phyloP scores from a whole-genome alignment of 1,140 invertebrate genomes.

The Drosophila orena region DNA sequence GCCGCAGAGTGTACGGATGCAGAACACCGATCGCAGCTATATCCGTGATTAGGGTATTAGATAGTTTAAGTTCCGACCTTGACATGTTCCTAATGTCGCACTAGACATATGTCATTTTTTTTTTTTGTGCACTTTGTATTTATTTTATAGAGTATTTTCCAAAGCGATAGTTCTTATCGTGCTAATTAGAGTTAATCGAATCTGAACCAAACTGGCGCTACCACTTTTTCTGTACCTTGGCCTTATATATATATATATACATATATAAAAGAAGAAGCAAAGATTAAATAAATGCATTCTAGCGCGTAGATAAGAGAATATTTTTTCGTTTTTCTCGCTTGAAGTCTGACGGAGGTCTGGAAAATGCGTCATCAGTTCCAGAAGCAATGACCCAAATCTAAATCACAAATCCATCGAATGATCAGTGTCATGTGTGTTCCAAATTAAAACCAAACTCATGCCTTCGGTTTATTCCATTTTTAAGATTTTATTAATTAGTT shows the following conservation, averaged over 20 bases:
- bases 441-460: background rate
- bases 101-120: conserved; percentile 14
- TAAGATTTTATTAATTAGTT: conserved; percentile 79
- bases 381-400: conserved; percentile 33
- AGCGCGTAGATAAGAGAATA: conserved; percentile 43
- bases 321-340: conserved; percentile 8
- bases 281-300: conserved; percentile 51
- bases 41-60: conserved; percentile 33
- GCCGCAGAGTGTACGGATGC: conserved; percentile 59
- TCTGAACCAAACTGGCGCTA: conserved; percentile 31
- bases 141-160: conserved; percentile 41
- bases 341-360: background rate
- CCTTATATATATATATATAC: conserved; percentile 13
- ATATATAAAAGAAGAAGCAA: conserved; percentile 22
- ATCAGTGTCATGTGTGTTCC: background rate
- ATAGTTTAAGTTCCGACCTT: conserved; percentile 4
- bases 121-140: conserved; percentile 28
- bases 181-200: conserved; percentile 24
- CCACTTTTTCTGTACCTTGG: conserved; percentile 50
- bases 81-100: conserved; percentile 55
- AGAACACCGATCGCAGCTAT: conserved; percentile 64
- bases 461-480: conserved; percentile 65
- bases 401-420: background rate
- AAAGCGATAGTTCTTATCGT: conserved; percentile 21
- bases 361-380: conserved; percentile 18